These are phyloP conservation scores for Falco novaeseelandiae DNA, from an alignment of 2,797 vertebrate species.

Conservation along the genomic window DNA sequence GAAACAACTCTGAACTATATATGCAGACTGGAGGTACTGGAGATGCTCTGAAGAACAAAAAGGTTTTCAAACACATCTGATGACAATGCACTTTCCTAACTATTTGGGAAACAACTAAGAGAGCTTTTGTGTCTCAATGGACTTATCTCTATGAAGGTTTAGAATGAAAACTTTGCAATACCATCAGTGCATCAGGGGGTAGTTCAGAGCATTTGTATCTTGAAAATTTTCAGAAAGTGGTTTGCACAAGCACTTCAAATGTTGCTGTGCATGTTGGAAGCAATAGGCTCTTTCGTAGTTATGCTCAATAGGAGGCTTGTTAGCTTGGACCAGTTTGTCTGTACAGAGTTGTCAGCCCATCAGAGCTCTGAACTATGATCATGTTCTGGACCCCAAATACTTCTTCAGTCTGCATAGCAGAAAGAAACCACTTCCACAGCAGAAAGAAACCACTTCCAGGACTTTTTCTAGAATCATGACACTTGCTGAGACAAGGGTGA, in stretches of 20 bases:
- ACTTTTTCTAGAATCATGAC: neutral
- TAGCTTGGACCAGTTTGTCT: neutral
- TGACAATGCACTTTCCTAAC: neutral
- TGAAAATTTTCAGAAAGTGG: neutral
- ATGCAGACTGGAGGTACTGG: neutral
- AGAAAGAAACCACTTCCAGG: neutral
- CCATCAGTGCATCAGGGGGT: neutral
- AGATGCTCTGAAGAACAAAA: neutral
- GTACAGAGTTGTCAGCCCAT: neutral
- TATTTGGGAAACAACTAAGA: neutral
- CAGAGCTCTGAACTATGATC: neutral
- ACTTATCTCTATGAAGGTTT: neutral
- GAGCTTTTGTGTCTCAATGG: neutral
- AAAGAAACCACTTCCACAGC: neutral
- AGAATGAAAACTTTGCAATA: neutral
- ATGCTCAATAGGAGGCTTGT: neutral
- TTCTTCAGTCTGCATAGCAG: neutral
- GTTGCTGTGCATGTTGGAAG: neutral
- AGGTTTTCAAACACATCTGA: neutral
- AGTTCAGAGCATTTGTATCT: neutral
- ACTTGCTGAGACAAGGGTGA: neutral
- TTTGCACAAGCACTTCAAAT: neutral
- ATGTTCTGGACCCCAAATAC: neutral
- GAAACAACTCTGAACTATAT: neutral
- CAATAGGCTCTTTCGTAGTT: neutral